Evolutionary conservation across 1,140 invertebrate genomes (phyloP).

Genomic region (Mactra quadrangularis): DNA sequence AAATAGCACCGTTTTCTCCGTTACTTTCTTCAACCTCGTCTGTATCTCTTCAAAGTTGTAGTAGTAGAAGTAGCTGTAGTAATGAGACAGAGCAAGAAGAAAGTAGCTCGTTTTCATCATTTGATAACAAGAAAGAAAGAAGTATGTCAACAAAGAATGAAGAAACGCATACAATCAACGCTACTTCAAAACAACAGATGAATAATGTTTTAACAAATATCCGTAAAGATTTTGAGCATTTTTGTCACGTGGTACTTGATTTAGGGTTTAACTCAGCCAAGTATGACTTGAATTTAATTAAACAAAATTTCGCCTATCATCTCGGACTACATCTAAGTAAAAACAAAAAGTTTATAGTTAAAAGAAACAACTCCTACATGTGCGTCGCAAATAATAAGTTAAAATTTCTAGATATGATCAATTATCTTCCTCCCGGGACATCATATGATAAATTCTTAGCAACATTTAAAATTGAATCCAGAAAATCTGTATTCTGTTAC

Average conservation of each 20-base stretch:
- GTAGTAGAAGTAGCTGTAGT: not conserved
- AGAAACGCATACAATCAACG: no score
- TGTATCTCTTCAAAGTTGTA: not conserved
- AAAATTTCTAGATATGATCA: slow-evolving; percentile 64
- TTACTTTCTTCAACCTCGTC: not conserved
- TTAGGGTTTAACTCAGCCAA: slow-evolving; percentile 48
- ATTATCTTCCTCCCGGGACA: slow-evolving; percentile 63
- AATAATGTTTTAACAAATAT: no score
- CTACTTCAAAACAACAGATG: no score
- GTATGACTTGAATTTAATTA: no score
- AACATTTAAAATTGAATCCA: slow-evolving; percentile 27
- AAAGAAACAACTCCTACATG: slow-evolving; percentile 62
- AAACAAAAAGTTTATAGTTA: slow-evolving; percentile 29
- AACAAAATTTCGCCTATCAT: slow-evolving; percentile 9
- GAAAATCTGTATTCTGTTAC: slow-evolving; percentile 60
- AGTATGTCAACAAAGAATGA: no score
- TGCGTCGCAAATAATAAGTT: slow-evolving; percentile 60
- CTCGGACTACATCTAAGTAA: slow-evolving; percentile 15
- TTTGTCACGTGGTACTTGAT: slow-evolving; percentile 10
- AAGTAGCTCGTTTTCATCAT: no score
- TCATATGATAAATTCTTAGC: slow-evolving; percentile 61
- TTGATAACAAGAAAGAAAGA: no score
- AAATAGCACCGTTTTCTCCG: not conserved
- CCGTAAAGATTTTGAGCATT: slow-evolving; percentile 18
- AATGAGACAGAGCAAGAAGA: not conserved